These are phyloP conservation scores for Ptilonorhynchus violaceus DNA, from an alignment of 2,113 vertebrate genomes.

Conservation along the genomic window DNA sequence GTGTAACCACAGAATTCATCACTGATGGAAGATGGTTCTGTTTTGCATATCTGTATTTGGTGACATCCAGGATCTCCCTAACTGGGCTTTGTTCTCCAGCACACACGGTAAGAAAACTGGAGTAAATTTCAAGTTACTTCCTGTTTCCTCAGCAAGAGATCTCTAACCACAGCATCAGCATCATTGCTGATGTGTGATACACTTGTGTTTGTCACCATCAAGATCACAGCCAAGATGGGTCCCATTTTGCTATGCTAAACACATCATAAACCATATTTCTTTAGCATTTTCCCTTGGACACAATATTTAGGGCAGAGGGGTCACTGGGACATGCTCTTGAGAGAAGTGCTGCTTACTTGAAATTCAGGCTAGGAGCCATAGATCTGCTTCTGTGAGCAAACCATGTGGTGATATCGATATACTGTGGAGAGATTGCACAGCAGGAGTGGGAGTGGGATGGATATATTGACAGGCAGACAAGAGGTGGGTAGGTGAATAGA, in stretches of 20 bases:
- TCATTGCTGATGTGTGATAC: fast-evolving
- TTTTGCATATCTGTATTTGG: neutral
- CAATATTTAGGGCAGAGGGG: neutral
- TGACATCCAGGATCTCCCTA: neutral
- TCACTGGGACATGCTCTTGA: neutral
- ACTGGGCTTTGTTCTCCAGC: neutral
- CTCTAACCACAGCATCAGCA: neutral
- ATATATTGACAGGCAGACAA: neutral
- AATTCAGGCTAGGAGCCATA: neutral
- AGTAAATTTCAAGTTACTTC: neutral
- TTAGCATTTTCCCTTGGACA: neutral
- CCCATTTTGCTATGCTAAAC: neutral
- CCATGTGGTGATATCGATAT: neutral
- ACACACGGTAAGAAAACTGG: neutral
- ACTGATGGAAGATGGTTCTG: neutral
- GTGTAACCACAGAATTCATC: neutral
- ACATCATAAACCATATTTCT: neutral
- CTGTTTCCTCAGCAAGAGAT: neutral
- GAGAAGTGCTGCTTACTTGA: neutral
- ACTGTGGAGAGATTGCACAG: neutral
- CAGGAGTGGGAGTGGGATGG: neutral
- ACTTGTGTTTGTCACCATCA: neutral
- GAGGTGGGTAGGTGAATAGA: neutral
- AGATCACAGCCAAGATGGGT: neutral
- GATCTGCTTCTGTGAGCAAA: neutral